These are phyloP conservation scores for Machimus atricapillus DNA, from an alignment of 2,888 invertebrate species.

Conservation along the genomic window DNA sequence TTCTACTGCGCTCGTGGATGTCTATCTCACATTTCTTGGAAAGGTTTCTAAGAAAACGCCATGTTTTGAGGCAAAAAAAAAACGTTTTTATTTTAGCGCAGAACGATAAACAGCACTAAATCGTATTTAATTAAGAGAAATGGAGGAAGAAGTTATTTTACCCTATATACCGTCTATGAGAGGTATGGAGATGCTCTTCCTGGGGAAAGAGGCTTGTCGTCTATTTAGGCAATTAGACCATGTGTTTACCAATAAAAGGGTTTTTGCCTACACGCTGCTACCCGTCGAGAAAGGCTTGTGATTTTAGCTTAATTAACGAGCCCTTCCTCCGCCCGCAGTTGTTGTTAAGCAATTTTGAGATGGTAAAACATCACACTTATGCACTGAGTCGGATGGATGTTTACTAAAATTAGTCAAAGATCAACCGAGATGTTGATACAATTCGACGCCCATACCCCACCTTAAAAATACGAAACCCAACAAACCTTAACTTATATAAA, in stretches of 20 bases:
- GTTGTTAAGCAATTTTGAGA: not conserved
- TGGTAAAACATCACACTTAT: not conserved
- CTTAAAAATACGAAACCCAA: not conserved
- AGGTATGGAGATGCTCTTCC: not conserved
- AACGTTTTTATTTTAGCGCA: not conserved
- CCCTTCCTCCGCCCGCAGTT: not conserved
- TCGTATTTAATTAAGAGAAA: not conserved
- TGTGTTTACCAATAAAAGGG: not conserved
- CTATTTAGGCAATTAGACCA: not conserved
- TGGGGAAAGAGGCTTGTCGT: not conserved
- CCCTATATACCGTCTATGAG: not conserved
- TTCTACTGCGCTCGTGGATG: not conserved
- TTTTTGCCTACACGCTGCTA: not conserved
- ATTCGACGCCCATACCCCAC: not conserved
- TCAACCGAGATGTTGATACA: not conserved
- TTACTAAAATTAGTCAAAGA: not conserved
- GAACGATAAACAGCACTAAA: not conserved
- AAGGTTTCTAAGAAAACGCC: not conserved
- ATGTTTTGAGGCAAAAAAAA: not conserved
- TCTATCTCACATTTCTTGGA: not conserved
- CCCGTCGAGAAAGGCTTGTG: not conserved
- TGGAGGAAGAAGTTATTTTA: not conserved
- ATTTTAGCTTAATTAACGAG: not conserved
- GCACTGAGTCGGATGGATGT: not conserved
- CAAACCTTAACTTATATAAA: not conserved